phyloP scores from a whole-genome alignment of 2,113 vertebrate genomes.

The Formicarius rufipectus region DNA sequence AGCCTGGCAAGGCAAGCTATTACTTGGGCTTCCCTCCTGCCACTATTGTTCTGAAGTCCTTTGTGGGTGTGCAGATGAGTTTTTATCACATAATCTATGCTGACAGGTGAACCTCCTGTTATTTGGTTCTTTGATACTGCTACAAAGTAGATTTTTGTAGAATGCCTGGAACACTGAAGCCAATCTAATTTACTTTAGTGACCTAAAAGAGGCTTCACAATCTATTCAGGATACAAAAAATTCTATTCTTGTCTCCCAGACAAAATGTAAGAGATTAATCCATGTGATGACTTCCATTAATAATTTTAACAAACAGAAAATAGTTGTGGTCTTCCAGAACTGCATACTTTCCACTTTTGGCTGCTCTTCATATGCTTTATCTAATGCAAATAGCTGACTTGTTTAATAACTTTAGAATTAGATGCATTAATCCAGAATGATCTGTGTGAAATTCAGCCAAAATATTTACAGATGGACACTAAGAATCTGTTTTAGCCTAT shows the following conservation, averaged over 20 bases:
- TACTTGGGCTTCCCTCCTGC: not conserved
- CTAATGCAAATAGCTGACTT: not conserved
- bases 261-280: not conserved
- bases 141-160: not conserved
- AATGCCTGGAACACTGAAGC: not conserved
- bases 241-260: not conserved
- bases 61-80: not conserved
- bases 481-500: not conserved
- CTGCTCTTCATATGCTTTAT: not conserved
- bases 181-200: not conserved
- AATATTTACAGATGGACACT: conserved; percentile 3
- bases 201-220: not conserved
- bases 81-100: not conserved
- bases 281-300: not conserved
- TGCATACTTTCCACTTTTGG: not conserved
- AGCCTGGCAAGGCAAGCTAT: not conserved
- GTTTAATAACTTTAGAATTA: conserved; percentile 24
- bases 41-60: not conserved
- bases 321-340: not conserved
- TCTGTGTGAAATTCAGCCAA: not conserved
- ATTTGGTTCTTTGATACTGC: not conserved
- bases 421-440: conserved; percentile 3
- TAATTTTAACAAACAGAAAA: conserved; percentile 32
- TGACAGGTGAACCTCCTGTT: not conserved
- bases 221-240: not conserved